These are phyloP conservation scores for Nymphalis polychloros DNA, from an alignment of 2,888 invertebrate species.

Conservation along the genomic window DNA sequence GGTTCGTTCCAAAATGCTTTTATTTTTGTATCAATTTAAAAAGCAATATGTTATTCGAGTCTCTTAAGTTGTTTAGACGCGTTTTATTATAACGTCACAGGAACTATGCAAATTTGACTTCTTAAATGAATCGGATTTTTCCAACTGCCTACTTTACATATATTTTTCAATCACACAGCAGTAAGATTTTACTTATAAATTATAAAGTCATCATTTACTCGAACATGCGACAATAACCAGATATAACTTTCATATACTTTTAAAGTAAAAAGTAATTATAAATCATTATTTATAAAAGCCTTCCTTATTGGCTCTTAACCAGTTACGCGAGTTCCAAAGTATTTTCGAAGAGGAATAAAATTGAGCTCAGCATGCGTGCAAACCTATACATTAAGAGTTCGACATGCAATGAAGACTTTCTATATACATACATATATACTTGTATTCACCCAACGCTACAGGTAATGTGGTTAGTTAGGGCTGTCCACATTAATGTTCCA, in stretches of 20 bases:
- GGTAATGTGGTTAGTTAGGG: slow-evolving; percentile 49
- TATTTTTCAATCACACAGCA: not conserved
- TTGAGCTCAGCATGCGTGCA: slow-evolving; percentile 62
- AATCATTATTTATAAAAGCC: slow-evolving; percentile 37
- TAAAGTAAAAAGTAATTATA: slow-evolving; percentile 34
- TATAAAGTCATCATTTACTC: slow-evolving; percentile 7
- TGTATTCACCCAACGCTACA: slow-evolving; percentile 44
- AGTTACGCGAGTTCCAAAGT: slow-evolving; percentile 36
- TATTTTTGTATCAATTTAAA: slow-evolving; percentile 61
- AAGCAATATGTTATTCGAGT: slow-evolving; percentile 62
- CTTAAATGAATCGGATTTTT: too few species aligned
- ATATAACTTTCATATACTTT: slow-evolving; percentile 21
- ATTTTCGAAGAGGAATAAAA: slow-evolving; percentile 40
- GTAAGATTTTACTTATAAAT: not conserved
- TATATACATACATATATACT: slow-evolving; percentile 45
- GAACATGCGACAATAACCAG: slow-evolving; percentile 19
- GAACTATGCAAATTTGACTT: not conserved
- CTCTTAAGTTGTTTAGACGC: slow-evolving; percentile 33
- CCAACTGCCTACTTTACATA: too few species aligned
- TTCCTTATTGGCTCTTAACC: slow-evolving; percentile 40
- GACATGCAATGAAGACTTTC: slow-evolving; percentile 67
- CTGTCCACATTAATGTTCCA: slow-evolving; percentile 41
- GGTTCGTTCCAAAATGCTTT: slow-evolving; percentile 55
- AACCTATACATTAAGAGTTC: slow-evolving; percentile 57
- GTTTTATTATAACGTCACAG: slow-evolving; percentile 11